Conservation (phyloP, 2,797 vertebrate genomes). For the Enteromius radiatus region DNA sequence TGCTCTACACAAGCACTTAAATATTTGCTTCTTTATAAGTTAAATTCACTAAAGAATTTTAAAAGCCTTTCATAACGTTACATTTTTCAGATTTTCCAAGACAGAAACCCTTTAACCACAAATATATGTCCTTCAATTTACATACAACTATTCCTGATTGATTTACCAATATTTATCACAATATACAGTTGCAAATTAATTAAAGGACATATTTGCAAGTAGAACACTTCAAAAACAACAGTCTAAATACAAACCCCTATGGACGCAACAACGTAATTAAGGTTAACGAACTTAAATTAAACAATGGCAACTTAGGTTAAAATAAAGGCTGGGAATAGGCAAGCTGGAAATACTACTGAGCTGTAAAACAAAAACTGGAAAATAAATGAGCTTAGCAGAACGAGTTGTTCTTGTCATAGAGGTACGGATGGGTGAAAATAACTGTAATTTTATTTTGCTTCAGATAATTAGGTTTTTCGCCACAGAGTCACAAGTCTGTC, state of each 20-base stretch:
- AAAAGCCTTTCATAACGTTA: neutral
- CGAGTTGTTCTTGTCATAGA: neutral
- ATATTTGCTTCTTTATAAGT: neutral
- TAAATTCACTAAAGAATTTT: neutral
- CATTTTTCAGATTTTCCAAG: neutral
- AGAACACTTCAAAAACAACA: neutral
- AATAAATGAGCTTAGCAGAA: constrained; percentile 3
- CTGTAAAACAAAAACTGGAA: constrained; percentile 5
- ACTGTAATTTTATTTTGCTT: constrained; percentile 1
- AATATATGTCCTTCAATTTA: neutral
- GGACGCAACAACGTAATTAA: neutral
- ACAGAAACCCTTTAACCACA: neutral
- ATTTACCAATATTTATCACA: no score
- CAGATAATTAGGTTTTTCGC: constrained; percentile 9
- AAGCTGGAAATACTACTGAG: neutral
- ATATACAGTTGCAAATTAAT: neutral
- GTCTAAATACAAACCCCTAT: neutral
- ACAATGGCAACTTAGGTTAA: neutral
- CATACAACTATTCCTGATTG: neutral
- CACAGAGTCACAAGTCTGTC: neutral
- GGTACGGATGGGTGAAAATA: neutral
- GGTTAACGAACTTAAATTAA: neutral
- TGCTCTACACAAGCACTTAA: neutral
- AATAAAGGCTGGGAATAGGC: neutral
- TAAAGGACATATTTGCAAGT: neutral